Base-by-base conservation (phyloP, 2,113 vertebrate species). In the Corydoras sp. region DNA sequence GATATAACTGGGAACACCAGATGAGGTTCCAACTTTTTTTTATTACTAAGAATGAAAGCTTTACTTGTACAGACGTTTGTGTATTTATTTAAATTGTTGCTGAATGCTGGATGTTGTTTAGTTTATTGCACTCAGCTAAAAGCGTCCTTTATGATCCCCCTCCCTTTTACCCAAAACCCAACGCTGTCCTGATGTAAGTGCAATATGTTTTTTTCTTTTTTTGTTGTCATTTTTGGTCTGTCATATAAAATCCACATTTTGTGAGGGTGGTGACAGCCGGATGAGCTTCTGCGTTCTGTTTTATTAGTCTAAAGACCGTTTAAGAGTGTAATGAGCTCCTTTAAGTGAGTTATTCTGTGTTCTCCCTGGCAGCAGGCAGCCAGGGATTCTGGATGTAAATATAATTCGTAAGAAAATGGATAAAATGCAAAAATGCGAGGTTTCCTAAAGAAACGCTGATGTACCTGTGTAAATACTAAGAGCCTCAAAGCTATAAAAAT, bases 151-250 rank as follows among this genome's bases (percentile, higher is more conserved):
- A 4, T 29, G 1, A 10, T 11, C 56, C 55, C 10, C 4, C 11
- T 32, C 24, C 56, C 30, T 59, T 48, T 82, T 78, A 79, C 83
- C 86, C 84, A 51, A 75, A 86, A 87, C 88, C 89, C 83, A 82
- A 76, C 84, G 83, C 83, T 85, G 82, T 86, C 88, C 80, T 70
- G 83, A 85, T 88, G 87, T 90, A 95, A 94, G 96, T 97, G 96
- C 95, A 97, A 98, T 97, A 95, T 92, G 83, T 85, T 74, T 83
- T 80, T 82, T 74, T 79, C 82, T 77, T 43, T 8, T 43, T 5
- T 43, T 43, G 0, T 43, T 43, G 35, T 43, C 35, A 43, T 43
- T 43, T 5, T 43, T 43, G 35, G 35, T 43, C 35, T 43, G 35
- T 43, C 35, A 43, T 4, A 43, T 43, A 43, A 43, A 2, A 43